These are phyloP conservation scores for Addax nasomaculatus DNA, from an alignment of 2,113 vertebrate genomes.

Conservation along the genomic window DNA sequence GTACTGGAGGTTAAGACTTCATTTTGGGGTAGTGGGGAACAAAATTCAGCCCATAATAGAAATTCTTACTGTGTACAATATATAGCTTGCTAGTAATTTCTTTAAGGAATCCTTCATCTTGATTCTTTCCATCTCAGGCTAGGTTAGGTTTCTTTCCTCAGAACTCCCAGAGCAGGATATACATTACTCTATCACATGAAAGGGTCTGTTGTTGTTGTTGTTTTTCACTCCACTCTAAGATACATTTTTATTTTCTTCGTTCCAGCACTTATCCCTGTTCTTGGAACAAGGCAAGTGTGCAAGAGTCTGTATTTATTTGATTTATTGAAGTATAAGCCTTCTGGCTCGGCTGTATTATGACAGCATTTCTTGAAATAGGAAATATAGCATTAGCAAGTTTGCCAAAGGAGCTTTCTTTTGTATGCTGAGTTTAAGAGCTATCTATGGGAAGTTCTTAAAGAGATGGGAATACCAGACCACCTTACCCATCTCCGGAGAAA, in stretches of 20 bases:
- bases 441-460: not conserved
- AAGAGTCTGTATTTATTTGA: not conserved
- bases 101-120: not conserved
- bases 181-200: not conserved
- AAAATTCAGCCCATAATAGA: not conserved
- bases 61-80: not conserved
- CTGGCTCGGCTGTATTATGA: not conserved
- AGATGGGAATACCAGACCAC: not conserved
- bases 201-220: not conserved
- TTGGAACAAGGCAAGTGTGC: not conserved
- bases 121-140: not conserved
- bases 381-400: not conserved
- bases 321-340: not conserved
- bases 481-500: not conserved
- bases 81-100: not conserved
- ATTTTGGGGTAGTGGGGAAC: accelerated
- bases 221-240: not conserved
- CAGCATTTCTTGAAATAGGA: not conserved
- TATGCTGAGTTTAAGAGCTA: not conserved
- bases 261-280: not conserved
- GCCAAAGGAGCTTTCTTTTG: not conserved
- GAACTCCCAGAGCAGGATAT: not conserved
- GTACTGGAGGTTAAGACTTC: not conserved
- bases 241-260: not conserved
- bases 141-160: not conserved